A percentile compares a stretch with the other conserved stretches of the same genome.
These are phyloP conservation scores for Rotaria sp. DNA, from an alignment of 2,888 invertebrate genomes.

Conservation along the genomic window DNA sequence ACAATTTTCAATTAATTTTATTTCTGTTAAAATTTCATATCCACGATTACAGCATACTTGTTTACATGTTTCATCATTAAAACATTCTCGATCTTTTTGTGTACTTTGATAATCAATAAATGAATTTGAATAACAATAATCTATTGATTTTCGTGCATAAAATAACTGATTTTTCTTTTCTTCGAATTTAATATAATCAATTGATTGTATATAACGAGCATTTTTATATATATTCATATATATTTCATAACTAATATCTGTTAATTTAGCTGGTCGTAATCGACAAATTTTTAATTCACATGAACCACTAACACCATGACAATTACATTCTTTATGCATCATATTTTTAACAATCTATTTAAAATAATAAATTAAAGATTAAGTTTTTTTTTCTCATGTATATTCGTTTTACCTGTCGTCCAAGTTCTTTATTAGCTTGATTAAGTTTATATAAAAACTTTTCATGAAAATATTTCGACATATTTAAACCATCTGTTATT, in stretches of 20 bases:
- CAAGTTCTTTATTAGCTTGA: conserved; percentile 19
- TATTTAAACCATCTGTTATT: neutral
- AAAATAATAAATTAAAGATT: neutral
- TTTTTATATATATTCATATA: neutral
- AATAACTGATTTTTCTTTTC: neutral
- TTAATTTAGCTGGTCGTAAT: neutral
- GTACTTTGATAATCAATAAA: neutral
- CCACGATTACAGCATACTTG: neutral
- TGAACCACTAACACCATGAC: neutral
- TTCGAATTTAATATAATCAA: neutral
- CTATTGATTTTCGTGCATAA: conserved; percentile 4
- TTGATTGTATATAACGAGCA: neutral
- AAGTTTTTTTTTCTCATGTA: neutral
- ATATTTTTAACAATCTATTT: neutral
- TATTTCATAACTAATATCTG: neutral
- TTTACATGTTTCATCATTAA: neutral
- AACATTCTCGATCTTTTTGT: neutral
- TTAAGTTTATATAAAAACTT: neutral
- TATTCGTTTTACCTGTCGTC: neutral
- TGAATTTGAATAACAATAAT: neutral
- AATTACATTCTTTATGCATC: neutral
- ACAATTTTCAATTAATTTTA: neutral
- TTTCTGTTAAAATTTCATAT: neutral
- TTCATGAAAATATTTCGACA: neutral
- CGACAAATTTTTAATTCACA: neutral